Conservation (phyloP, 2,113 vertebrate species). For the Amphiprion percula region DNA sequence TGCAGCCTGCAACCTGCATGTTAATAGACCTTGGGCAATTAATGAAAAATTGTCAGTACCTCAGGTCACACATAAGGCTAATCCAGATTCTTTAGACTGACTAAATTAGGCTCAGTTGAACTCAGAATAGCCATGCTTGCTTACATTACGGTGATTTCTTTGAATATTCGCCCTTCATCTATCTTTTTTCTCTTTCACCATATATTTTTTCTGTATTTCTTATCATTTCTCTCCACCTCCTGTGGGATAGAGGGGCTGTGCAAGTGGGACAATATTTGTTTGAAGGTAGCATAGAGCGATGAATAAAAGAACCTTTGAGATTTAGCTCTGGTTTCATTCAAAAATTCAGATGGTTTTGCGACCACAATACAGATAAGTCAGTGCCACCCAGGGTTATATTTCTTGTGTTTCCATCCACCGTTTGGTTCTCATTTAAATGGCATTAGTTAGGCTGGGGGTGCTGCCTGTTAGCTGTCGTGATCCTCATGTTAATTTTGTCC, state of each 20-base stretch:
- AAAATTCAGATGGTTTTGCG: neutral
- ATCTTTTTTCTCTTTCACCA: neutral
- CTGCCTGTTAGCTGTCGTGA: slow-evolving; percentile 3
- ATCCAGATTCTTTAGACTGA: neutral
- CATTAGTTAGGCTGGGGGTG: slow-evolving; percentile 22
- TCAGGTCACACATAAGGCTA: neutral
- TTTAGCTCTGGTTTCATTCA: slow-evolving; percentile 30
- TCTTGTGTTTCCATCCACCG: slow-evolving; percentile 12
- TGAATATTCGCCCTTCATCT: neutral
- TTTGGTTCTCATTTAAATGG: slow-evolving; percentile 43
- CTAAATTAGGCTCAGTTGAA: slow-evolving; percentile 6
- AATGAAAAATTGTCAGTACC: neutral
- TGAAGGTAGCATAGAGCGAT: slow-evolving; percentile 1
- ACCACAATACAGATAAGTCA: slow-evolving; percentile 10
- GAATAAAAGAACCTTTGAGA: slow-evolving; percentile 35
- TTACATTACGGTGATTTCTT: slow-evolving; percentile 15
- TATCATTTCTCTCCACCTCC: neutral
- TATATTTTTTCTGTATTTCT: neutral
- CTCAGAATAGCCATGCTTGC: slow-evolving; percentile 12
- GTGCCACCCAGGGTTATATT: slow-evolving; percentile 10
- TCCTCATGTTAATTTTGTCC: slow-evolving; percentile 30
- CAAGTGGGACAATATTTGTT: slow-evolving; percentile 15
- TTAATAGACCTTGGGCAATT: slow-evolving; percentile 16
- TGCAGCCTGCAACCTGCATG: slow-evolving; percentile 6
- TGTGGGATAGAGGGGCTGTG: neutral